Conservation (phyloP, 2,113 vertebrate species). For the Thryonomys swinderianus region DNA sequence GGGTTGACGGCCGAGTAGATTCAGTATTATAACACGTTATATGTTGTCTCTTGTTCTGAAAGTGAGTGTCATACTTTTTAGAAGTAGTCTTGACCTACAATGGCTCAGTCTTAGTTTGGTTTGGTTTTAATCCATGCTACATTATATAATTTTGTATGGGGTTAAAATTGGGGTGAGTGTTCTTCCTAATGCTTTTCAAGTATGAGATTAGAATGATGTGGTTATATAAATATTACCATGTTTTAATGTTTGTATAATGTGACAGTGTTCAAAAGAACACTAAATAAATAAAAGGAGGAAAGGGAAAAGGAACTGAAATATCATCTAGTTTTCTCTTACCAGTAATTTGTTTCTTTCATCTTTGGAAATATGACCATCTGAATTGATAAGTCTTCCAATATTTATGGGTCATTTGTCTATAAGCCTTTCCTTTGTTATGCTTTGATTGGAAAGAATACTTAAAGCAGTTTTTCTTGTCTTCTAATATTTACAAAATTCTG, state of each 20-base stretch:
- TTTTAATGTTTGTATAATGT: conserved; percentile 30
- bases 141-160: background rate
- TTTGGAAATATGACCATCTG: conserved; percentile 40
- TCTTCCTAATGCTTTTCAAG: background rate
- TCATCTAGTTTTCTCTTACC: background rate
- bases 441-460: conserved; percentile 64
- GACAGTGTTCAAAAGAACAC: conserved; percentile 41
- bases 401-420: background rate
- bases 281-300: background rate
- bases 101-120: background rate
- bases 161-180: conserved; percentile 6
- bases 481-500: conserved; percentile 50
- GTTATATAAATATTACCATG: background rate
- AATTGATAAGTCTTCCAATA: background rate
- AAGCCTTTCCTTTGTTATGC: background rate
- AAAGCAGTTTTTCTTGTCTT: conserved; percentile 60
- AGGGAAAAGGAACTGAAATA: background rate
- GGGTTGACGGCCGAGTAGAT: background rate
- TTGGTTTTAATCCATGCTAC: background rate
- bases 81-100: background rate
- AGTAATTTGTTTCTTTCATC: background rate
- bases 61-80: background rate
- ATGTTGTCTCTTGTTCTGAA: background rate
- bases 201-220: background rate
- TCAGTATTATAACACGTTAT: background rate